A percentile compares a stretch with the other conserved stretches of the same genome.
Conservation (phyloP, 2,113 vertebrate species). For the Euleptes europaea region DNA sequence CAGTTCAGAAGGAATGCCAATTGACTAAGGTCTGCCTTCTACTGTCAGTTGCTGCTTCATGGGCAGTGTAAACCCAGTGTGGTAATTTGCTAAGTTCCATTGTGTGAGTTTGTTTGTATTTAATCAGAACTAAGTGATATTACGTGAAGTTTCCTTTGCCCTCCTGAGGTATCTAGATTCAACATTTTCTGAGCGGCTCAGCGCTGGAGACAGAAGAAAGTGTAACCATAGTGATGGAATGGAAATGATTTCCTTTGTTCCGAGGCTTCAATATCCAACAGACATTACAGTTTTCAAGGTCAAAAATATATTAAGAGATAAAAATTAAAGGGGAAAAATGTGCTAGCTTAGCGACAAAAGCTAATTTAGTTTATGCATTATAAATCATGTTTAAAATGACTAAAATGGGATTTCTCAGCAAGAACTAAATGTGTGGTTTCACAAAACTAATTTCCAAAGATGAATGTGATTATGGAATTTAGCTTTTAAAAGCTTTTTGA, state of each 20-base stretch:
- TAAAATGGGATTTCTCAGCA: slow-evolving; percentile 82
- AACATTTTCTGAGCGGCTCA: slow-evolving; percentile 68
- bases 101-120: slow-evolving; percentile 66
- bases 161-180: slow-evolving; percentile 75
- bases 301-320: slow-evolving; percentile 82
- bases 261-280: slow-evolving; percentile 79
- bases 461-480: slow-evolving; percentile 76
- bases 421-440: slow-evolving; percentile 78
- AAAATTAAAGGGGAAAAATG: slow-evolving; percentile 75
- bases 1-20: neutral
- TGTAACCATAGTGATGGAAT: slow-evolving; percentile 88
- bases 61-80: slow-evolving; percentile 42
- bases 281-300: slow-evolving; percentile 81
- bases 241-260: slow-evolving; percentile 84
- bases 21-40: slow-evolving; percentile 32
- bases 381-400: slow-evolving; percentile 79
- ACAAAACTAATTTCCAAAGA: slow-evolving; percentile 80
- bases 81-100: slow-evolving; percentile 62
- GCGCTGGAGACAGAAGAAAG: slow-evolving; percentile 72
- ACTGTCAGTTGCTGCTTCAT: slow-evolving; percentile 30
- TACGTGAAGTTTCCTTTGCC: slow-evolving; percentile 74
- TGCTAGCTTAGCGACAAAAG: slow-evolving; percentile 78
- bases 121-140: slow-evolving; percentile 75
- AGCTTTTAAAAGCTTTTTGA: slow-evolving; percentile 79
- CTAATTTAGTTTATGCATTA: slow-evolving; percentile 80